Evolutionary conservation across 2,113 vertebrate species (phyloP).

Genomic region (Danionella cerebrum): DNA sequence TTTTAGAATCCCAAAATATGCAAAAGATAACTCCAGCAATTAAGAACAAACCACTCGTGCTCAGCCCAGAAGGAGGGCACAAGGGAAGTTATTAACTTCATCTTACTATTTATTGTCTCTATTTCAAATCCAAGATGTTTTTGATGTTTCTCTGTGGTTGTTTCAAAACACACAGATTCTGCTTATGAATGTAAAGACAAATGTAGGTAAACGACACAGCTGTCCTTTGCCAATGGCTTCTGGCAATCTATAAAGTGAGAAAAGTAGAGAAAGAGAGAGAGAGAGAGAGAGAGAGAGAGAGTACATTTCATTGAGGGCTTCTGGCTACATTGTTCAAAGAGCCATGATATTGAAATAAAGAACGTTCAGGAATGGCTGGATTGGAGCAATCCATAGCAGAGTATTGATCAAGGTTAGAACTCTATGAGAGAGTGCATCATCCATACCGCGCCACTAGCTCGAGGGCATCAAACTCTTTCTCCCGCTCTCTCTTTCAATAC

Average conservation of each 20-base stretch:
- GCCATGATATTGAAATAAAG: slow-evolving; percentile 71
- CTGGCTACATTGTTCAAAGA: slow-evolving; percentile 67
- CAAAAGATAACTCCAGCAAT: neutral
- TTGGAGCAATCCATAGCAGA: slow-evolving; percentile 62
- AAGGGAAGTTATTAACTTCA: slow-evolving; percentile 58
- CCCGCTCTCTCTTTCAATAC: too few species aligned
- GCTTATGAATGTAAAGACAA: slow-evolving; percentile 37
- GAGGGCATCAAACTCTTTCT: slow-evolving; percentile 38
- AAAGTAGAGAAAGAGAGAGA: neutral
- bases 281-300: neutral
- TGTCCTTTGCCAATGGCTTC: slow-evolving; percentile 63
- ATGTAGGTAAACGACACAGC: slow-evolving; percentile 68
- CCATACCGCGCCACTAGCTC: slow-evolving; percentile 47
- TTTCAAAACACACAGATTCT: slow-evolving; percentile 46
- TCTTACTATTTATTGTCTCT: slow-evolving; percentile 47
- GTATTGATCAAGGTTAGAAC: slow-evolving; percentile 74
- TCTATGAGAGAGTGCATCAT: slow-evolving; percentile 56
- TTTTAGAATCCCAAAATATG: slow-evolving; percentile 8
- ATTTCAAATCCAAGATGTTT: slow-evolving; percentile 62
- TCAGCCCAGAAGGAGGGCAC: slow-evolving; percentile 43
- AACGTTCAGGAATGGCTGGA: slow-evolving; percentile 54
- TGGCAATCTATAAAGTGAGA: slow-evolving; percentile 45
- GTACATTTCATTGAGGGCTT: slow-evolving; percentile 46
- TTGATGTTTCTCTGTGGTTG: slow-evolving; percentile 61
- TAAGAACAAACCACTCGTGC: neutral